Evolutionary conservation across 2,113 vertebrate species (phyloP), one percentile per base, ranked within the genome.

Genomic region (Calyptomena viridis): DNA sequence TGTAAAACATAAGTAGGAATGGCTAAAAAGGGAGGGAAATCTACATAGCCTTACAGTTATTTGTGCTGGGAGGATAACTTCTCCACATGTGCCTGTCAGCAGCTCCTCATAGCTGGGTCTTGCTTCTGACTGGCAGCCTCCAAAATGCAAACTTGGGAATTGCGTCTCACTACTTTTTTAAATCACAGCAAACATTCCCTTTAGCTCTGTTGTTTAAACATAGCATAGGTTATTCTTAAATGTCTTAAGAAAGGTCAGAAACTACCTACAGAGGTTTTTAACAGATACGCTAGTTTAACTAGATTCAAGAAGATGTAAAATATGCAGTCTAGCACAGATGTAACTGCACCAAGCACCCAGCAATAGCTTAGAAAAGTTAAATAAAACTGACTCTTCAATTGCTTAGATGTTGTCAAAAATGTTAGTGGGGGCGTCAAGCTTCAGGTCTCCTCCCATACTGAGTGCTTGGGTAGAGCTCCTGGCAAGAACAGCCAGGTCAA

Each of bases 101-200:
- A 84, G 56, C 17, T 37, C 12, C 25, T 25, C 3, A 5, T 25
- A 72, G 55, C 68, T 72, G 73, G 3, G 14, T 68, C 77, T 75
- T 44, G 18, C 24, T 88, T 63, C 76, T 86, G 33, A 13, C 52
- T 56, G 37, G 24, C 50, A 90, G 58, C 24, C 40, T 62, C 47
- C 0, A 1, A 68, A 22, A 15, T 0, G 3, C 30, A 77, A 76
- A n/a, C 21, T 11, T 9, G 2, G 12, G 30, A 24, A 16, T 22
- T 59, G n/a, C 55, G 14, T 86, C 63, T 58, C 33, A 37, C 8
- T 1, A 6, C 9, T 77, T 74, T 71, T 3, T 80, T 75, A 78
- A 92, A 63, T 56, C 35, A 44, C 24, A 73, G 39, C 49, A 64
- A 53, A 33, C 12, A 16, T 52, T 78, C 40, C 23, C 40, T 72